Evolutionary conservation across 2,888 invertebrate species (phyloP), one percentile per base, ranked within the genome.

Genomic region (Euplagia quadripunctaria): DNA sequence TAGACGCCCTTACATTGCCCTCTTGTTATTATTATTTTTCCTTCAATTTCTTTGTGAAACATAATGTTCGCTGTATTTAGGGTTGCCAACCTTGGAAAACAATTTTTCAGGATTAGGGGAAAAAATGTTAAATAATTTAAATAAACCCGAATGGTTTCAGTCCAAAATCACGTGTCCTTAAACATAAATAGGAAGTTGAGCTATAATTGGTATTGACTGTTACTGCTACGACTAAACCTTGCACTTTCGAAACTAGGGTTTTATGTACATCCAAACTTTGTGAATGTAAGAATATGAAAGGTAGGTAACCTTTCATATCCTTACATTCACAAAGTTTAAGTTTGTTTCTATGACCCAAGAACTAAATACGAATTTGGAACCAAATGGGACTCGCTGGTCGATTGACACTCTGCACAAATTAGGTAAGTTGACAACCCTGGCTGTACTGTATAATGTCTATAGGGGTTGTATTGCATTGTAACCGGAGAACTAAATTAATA

Each of bases 401-500:
- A 61, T 31, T 14, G 31, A 42, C 6, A 16, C 58, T 68, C 7
- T 4, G 20, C 14, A 61, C 46, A 58, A 68, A 69, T 49, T 11
- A 43, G 43, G 11, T 16, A 20, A 61, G 46, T 31, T 46, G 61
- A 9, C 63, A 70, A n/a, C 70, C 70, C 70, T 70, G n/a, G 31
- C 89, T 87, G 91, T 91, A 84, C 87, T 87, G 86, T 80, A 68
- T 70, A 89, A 87, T 88, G 86, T 89, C 91, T 88, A 88, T 87
- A 89, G 88, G 83, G 84, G 79, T 73, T 82, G 87, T 93, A 94
- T 94, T 88, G 84, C 88, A 87, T 85, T 90, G 95, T 90, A 96
- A 96, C 91, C 89, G 79, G 95, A 96, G 94, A 86, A 92, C 91
- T 92, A 95, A 95, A 95, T 95, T 95, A 95, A 94, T 94, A 94